Percentiles rank a stretch among this genome's conserved stretches.
Conservation (phyloP, 2,888 invertebrate genomes). For the Callinectes sapidus region DNA sequence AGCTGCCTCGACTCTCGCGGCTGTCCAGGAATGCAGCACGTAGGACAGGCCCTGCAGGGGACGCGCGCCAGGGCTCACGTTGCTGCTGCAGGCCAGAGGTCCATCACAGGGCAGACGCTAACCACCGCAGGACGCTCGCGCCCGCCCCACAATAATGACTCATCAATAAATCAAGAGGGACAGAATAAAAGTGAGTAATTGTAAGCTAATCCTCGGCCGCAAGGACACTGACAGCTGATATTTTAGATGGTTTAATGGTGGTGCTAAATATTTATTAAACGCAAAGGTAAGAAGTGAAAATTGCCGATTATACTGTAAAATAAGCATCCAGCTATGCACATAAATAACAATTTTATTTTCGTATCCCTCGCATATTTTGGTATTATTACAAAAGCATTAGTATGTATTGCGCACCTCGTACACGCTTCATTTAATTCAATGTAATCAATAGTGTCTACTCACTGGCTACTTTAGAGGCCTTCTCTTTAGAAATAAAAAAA, state of each 20-base stretch:
- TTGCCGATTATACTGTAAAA: not conserved
- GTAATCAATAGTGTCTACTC: conserved; percentile 2
- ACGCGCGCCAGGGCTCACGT: not conserved
- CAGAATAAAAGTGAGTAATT: conserved; percentile 18
- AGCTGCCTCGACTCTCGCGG: not conserved
- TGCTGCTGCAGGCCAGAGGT: not conserved
- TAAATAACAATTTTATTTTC: not conserved
- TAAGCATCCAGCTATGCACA: not conserved
- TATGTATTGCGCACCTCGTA: not conserved
- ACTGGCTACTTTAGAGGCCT: not conserved
- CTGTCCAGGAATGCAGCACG: not conserved
- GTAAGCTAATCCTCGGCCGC: conserved; percentile 14
- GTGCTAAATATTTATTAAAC: conserved; percentile 17
- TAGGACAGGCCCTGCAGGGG: not conserved
- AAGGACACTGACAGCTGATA: not conserved
- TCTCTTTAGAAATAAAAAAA: not conserved
- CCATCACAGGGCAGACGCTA: not conserved
- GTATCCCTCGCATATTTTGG: not conserved
- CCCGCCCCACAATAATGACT: conserved; percentile 5
- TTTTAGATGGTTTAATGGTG: conserved; percentile 7
- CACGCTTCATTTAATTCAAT: not conserved
- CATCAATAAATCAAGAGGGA: not conserved
- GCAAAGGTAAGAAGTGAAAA: not conserved
- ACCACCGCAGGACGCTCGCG: not conserved
- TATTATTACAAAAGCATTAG: not conserved